A percentile compares a stretch with the other conserved stretches of the same genome.
Conservation (phyloP, 2,113 vertebrate species). For the Sceloporus undulatus region DNA sequence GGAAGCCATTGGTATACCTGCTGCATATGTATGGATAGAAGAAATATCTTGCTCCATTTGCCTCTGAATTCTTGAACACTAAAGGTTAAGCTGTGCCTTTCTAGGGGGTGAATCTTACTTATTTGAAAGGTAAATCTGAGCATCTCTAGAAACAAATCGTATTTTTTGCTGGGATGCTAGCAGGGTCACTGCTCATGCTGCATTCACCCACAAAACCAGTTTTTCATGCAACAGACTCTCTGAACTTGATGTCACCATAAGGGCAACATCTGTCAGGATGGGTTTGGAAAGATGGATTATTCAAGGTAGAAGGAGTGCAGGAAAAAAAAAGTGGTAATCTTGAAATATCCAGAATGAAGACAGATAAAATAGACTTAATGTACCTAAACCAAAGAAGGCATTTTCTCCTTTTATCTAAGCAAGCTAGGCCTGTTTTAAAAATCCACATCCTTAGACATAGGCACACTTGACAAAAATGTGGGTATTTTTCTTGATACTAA, state of each 20-base stretch:
- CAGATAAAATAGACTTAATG: constrained; percentile 13
- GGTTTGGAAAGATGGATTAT: constrained; percentile 69
- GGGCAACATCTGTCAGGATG: constrained; percentile 69
- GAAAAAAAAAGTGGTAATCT: constrained; percentile 55
- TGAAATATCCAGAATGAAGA: constrained; percentile 50
- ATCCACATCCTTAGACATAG: no score
- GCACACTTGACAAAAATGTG: background rate
- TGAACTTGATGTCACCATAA: constrained; percentile 23
- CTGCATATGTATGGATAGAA: constrained; percentile 40
- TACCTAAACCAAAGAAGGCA: constrained; percentile 10
- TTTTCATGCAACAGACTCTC: constrained; percentile 59
- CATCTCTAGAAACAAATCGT: constrained; percentile 63
- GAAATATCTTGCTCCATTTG: constrained; percentile 35
- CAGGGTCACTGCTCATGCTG: constrained; percentile 70
- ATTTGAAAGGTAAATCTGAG: constrained; percentile 68
- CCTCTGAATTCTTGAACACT: constrained; percentile 18
- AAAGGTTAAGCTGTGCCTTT: constrained; percentile 65
- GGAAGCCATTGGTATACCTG: constrained; percentile 8
- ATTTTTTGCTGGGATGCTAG: constrained; percentile 72
- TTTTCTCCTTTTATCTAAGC: background rate
- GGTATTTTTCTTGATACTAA: background rate
- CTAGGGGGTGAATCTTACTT: constrained; percentile 65
- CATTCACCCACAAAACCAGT: constrained; percentile 65
- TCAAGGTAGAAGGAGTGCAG: constrained; percentile 61
- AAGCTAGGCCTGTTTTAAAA: background rate